Conservation (phyloP, 2,113 vertebrate species). For the Ailuropoda melanoleuca region DNA sequence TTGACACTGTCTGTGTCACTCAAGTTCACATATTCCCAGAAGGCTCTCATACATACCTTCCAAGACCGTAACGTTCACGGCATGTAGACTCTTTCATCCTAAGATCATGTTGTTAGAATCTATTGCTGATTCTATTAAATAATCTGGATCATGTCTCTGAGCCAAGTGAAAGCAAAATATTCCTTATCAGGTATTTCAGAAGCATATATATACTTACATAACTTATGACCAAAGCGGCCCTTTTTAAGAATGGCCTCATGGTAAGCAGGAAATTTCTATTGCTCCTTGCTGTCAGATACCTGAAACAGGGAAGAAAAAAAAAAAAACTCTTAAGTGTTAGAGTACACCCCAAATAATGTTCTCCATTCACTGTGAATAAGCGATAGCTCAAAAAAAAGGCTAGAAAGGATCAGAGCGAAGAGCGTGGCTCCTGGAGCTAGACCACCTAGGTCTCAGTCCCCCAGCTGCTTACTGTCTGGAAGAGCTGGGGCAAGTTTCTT, state of each 20-base stretch:
- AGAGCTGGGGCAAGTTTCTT: not conserved
- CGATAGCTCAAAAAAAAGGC: not conserved
- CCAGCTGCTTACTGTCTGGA: not conserved
- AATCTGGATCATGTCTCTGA: not conserved
- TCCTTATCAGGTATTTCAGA: not conserved
- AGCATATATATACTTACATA: conserved; percentile 89
- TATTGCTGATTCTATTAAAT: not conserved
- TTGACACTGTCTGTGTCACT: not conserved
- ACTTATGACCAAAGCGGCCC: conserved; percentile 88
- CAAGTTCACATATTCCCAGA: not conserved
- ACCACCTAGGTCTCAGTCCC: not conserved
- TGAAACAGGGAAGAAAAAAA: conserved; percentile 76
- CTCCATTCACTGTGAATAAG: not conserved
- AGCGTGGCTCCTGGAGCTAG: not conserved
- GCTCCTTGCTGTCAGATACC: conserved; percentile 82
- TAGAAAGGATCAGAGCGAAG: not conserved
- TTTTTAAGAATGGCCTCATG: conserved; percentile 92
- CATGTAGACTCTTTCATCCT: not conserved
- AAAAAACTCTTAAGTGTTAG: not conserved
- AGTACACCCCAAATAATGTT: not conserved
- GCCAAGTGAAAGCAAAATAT: not conserved
- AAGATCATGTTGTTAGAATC: not conserved
- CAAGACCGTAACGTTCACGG: not conserved
- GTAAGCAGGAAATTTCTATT: conserved; percentile 82
- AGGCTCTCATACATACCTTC: not conserved